These are phyloP conservation scores for Hemicordylus capensis DNA, from an alignment of 2,113 vertebrate genomes.

Conservation along the genomic window DNA sequence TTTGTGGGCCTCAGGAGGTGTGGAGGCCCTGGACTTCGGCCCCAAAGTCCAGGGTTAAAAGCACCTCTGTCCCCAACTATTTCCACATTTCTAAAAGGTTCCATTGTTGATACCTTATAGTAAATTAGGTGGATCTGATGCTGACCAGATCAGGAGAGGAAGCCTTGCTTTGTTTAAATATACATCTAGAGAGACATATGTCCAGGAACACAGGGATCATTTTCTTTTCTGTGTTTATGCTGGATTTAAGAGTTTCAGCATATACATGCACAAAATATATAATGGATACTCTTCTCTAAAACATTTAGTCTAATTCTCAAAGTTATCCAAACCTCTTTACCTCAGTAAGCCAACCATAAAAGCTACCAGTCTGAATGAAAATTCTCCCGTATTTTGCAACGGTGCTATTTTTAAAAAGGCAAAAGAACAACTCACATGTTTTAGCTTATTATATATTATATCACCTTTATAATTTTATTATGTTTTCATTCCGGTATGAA, in stretches of 20 bases:
- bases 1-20: too few relatives aligned
- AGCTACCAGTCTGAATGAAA: not conserved
- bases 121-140: slow-evolving; percentile 54
- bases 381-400: not conserved
- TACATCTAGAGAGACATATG: not conserved
- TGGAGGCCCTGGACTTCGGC: too few relatives aligned
- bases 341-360: not conserved
- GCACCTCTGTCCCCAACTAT: too few relatives aligned
- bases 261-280: fast-evolving
- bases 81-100: slow-evolving; percentile 39
- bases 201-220: not conserved
- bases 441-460: not conserved
- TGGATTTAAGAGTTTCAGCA: not conserved
- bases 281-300: slow-evolving; percentile 25
- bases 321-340: not conserved
- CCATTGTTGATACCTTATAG: slow-evolving; percentile 23
- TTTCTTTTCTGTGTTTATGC: not conserved
- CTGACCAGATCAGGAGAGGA: slow-evolving; percentile 47
- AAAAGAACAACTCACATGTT: not conserved
- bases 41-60: too few relatives aligned
- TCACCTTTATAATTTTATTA: not conserved
- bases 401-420: not conserved
- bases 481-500: not conserved
- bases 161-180: slow-evolving; percentile 44
- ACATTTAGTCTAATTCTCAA: slow-evolving; percentile 12